phyloP scores from a whole-genome alignment of 1,140 invertebrate species.

The Zophobas morio region DNA sequence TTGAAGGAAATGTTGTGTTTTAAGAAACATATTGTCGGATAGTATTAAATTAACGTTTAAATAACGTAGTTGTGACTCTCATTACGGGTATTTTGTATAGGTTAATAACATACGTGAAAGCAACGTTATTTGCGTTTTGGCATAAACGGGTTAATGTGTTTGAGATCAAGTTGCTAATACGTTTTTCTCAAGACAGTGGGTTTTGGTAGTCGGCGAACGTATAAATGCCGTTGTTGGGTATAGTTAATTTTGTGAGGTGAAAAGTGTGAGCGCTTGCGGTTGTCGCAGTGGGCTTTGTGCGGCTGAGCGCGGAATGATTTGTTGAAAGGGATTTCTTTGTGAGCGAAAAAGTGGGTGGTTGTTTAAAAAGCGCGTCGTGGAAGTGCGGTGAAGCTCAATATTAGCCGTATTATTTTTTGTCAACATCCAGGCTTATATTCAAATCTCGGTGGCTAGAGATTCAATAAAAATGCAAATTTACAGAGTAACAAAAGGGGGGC shows the following conservation, averaged over 20 bases:
- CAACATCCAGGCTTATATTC: slow-evolving; percentile 64
- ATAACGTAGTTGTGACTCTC: too few species aligned
- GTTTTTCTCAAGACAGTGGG: background rate
- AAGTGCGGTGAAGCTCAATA: slow-evolving; percentile 58
- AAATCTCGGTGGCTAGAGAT: slow-evolving; percentile 65
- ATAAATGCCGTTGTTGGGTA: background rate
- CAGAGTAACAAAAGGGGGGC: slow-evolving; percentile 64
- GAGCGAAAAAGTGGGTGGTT: slow-evolving; percentile 41
- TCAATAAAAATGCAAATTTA: slow-evolving; percentile 67
- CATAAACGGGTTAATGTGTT: too few species aligned
- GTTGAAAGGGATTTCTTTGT: slow-evolving; percentile 40
- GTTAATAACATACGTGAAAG: too few species aligned
- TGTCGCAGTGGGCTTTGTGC: slow-evolving; percentile 21
- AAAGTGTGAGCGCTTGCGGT: slow-evolving; percentile 20
- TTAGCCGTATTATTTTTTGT: slow-evolving; percentile 65
- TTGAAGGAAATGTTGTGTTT: too few species aligned
- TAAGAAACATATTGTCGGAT: too few species aligned
- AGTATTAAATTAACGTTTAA: too few species aligned
- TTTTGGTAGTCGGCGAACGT: background rate
- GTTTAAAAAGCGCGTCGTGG: slow-evolving; percentile 42
- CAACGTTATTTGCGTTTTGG: too few species aligned
- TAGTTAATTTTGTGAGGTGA: slow-evolving; percentile 5
- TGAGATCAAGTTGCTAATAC: background rate
- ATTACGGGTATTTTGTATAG: too few species aligned
- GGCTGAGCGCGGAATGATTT: slow-evolving; percentile 30